These are phyloP conservation scores for Ammodytes marinus DNA, from an alignment of 2,113 vertebrate species.

Conservation along the genomic window DNA sequence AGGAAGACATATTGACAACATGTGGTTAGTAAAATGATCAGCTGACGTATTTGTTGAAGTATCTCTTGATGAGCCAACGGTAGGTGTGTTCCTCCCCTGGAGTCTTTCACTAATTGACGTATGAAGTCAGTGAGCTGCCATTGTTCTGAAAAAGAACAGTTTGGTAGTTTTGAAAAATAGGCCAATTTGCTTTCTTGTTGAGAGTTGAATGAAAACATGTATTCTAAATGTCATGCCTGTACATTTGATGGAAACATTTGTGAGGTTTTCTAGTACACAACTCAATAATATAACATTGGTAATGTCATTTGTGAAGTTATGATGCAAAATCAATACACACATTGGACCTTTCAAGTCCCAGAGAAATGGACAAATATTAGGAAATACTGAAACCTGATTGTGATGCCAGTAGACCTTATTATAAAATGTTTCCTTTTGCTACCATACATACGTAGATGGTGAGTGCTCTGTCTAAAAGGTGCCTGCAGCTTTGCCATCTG, in stretches of 20 bases:
- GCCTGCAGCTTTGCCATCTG: slow-evolving; percentile 41
- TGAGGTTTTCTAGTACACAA: too few relatives aligned
- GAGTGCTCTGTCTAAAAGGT: neutral
- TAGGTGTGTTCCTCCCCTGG: neutral
- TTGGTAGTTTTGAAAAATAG: neutral
- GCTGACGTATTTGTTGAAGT: neutral
- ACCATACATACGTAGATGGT: neutral
- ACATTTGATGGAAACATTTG: too few relatives aligned
- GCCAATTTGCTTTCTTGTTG: neutral
- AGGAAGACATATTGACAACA: neutral
- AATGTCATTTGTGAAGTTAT: too few relatives aligned
- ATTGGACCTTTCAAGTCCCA: too few relatives aligned
- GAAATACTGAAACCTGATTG: neutral
- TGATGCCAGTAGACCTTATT: too few relatives aligned
- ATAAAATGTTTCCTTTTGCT: too few relatives aligned
- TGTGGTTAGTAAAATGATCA: slow-evolving; percentile 12
- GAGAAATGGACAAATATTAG: too few relatives aligned
- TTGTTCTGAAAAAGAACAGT: too few relatives aligned
- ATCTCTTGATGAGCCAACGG: neutral
- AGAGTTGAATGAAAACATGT: neutral
- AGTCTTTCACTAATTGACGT: neutral
- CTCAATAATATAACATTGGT: too few relatives aligned
- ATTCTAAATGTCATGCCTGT: neutral
- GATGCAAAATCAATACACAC: too few relatives aligned
- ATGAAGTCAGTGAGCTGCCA: neutral